Evolutionary conservation across 1,140 invertebrate genomes (phyloP).

Genomic region (Papilio polytes): DNA sequence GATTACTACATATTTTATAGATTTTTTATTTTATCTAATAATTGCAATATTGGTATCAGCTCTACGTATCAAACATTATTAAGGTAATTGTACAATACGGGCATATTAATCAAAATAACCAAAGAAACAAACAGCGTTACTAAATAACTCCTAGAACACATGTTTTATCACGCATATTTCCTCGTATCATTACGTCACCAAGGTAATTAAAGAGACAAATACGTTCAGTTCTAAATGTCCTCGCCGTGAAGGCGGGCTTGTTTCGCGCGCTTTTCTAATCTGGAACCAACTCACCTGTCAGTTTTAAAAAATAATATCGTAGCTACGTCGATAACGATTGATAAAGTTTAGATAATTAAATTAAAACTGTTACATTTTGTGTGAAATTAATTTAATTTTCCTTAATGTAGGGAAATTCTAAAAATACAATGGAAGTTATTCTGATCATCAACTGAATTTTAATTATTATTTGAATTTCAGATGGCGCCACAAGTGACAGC

Average conservation of each 20-base stretch:
- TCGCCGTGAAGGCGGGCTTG: conserved; percentile 1
- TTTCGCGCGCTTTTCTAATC: conserved; percentile 20
- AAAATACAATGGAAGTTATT: background rate
- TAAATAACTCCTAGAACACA: background rate
- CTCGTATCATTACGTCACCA: conserved; percentile 15
- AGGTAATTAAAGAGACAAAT: conserved; percentile 25
- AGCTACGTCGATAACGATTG: background rate
- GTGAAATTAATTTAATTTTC: background rate
- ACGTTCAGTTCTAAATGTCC: conserved; percentile 12
- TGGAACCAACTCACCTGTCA: background rate
- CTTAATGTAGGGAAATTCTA: background rate
- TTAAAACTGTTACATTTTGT: background rate
- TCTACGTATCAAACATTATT: no score
- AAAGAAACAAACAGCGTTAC: background rate
- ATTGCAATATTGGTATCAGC: no score
- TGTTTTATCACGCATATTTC: conserved; percentile 20
- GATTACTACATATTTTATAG: no score
- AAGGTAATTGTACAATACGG: background rate
- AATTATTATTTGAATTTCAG: conserved; percentile 44
- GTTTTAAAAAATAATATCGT: background rate
- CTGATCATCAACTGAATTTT: background rate
- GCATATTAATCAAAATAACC: background rate
- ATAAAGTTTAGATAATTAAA: background rate
- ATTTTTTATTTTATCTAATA: no score
- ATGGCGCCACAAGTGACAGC: conserved; percentile 65